Base-by-base conservation (phyloP, 2,888 invertebrate genomes). In the Pseudanteris insignis region DNA sequence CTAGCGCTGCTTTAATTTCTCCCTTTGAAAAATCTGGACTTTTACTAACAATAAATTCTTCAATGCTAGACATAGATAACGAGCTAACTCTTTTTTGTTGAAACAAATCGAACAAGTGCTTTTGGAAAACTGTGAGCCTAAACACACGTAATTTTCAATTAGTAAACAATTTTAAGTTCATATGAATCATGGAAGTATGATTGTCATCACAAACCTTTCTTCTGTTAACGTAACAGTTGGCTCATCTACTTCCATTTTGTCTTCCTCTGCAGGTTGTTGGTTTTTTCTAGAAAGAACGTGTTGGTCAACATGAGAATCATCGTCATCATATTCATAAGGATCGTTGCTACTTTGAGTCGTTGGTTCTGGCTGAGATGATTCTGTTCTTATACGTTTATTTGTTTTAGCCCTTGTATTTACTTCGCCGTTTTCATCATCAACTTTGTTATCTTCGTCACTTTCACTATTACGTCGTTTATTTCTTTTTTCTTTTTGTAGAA, bases 1-100 rank as follows among this genome's bases (percentile, higher is more conserved):
- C 83, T 7, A 97, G 82, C 1, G 95, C 96, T 0, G 90, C 88
- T 30, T 84, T 81, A 3, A 96, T 83, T 83, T 97, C 96, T 0
- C 80, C 84, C 1, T 83, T 74, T 0, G 84, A 82, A 77, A 90
- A 93, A 53, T 83, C 81, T 0, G 81, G 73, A 68, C 84, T 85
- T 64, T 88, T 84, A 28, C 84, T 82, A 76, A 89, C 88, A 15
- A 94, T 81, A 74, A 85, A 85, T 6, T 86, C 82, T 5, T 83
- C 83, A 41, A 96, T 85, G 46, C 86, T 85, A 0, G 82, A 76
- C 18, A 94, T 74, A 0, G 89, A 82, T 1, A 96, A 82, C 0
- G 90, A 89, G 78, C 92, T 91, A 2, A 88, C 86, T 58, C 91
- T 86, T 63, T 89, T 88, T 29, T 89, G 87, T 26, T 88, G 86